These are phyloP conservation scores for Chloropsis cyanopogon DNA, from an alignment of 2,113 vertebrate species.

Conservation along the genomic window DNA sequence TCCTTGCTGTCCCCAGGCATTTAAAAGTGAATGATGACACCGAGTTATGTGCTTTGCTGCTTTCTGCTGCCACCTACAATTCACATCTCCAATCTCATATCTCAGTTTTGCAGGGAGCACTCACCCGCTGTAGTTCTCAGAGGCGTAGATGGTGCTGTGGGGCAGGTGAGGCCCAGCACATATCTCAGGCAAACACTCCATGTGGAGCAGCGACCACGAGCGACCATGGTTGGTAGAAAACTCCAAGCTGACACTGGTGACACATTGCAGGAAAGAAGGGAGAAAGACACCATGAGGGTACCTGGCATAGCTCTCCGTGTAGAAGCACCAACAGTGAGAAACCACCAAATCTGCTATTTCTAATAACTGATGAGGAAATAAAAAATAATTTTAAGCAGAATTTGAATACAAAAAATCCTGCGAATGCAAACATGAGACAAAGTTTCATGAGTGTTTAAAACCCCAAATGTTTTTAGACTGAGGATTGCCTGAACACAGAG, in stretches of 20 bases:
- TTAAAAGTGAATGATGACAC: neutral
- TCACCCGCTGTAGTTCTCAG: constrained; percentile 97
- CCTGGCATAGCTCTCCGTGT: neutral
- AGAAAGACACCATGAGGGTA: neutral
- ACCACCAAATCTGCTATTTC: neutral
- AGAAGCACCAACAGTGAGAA: neutral
- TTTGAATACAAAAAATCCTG: neutral
- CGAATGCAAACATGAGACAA: neutral
- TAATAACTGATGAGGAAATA: neutral
- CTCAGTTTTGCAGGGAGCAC: neutral
- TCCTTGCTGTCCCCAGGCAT: neutral
- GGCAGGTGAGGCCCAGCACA: constrained; percentile 92
- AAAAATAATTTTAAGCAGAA: neutral
- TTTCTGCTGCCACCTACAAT: neutral
- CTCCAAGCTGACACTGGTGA: constrained; percentile 85
- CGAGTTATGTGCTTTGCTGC: neutral
- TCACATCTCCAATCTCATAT: neutral
- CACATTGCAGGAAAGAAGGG: neutral
- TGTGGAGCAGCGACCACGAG: constrained; percentile 92
- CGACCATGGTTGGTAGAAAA: constrained; percentile 95
- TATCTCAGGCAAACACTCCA: constrained; percentile 90
- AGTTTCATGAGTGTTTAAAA: neutral
- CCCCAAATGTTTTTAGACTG: neutral
- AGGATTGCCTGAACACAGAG: neutral
- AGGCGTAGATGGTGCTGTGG: constrained; percentile 94